phyloP scores from a whole-genome alignment of 2,888 invertebrate genomes.

The Parthenolecanium corni region DNA sequence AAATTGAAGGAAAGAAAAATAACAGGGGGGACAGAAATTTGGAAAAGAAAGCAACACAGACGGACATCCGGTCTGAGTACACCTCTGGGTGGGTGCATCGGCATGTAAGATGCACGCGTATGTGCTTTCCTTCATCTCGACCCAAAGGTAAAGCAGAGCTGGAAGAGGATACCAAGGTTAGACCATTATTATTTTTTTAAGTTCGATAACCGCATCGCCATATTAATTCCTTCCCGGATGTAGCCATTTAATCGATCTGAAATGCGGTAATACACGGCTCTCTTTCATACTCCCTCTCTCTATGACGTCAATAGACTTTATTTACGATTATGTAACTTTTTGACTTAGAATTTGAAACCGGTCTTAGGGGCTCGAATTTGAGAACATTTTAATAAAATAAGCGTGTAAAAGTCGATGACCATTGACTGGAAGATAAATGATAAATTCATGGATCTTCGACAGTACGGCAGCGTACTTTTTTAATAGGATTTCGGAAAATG shows the following conservation, averaged over 20 bases:
- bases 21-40: background rate
- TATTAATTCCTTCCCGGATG: background rate
- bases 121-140: background rate
- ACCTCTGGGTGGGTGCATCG: background rate
- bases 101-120: no score
- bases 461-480: no score
- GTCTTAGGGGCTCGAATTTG: no score
- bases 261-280: background rate
- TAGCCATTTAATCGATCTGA: background rate
- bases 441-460: no score
- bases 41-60: slow-evolving; percentile 20
- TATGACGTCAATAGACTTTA: no score
- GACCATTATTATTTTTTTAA: slow-evolving; percentile 4
- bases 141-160: background rate
- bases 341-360: no score
- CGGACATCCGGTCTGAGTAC: slow-evolving; percentile 23
- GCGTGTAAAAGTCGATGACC: no score
- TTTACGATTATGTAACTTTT: no score
- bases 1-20: background rate
- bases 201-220: background rate
- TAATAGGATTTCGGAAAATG: no score
- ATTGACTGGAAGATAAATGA: no score
- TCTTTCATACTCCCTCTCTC: background rate
- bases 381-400: no score
- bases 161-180: background rate